Conservation (phyloP, 2,113 vertebrate genomes). For the Gambusia holbrooki region DNA sequence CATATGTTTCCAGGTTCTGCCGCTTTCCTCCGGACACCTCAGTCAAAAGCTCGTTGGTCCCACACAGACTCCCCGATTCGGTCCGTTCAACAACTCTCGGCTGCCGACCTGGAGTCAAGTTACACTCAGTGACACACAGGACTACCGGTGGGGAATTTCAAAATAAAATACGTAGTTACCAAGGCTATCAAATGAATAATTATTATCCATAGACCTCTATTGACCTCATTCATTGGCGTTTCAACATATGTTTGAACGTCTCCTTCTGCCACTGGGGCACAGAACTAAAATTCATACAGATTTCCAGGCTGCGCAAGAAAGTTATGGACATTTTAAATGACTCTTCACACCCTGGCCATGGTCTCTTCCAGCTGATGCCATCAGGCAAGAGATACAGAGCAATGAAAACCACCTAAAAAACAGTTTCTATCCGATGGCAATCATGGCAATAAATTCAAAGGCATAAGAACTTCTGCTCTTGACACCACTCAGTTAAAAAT, state of each 20-base stretch:
- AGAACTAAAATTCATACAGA: too few relatives aligned
- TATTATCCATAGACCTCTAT: background rate
- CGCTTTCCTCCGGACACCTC: slow-evolving; percentile 42
- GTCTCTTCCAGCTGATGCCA: too few relatives aligned
- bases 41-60: background rate
- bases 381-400: too few relatives aligned
- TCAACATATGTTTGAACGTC: background rate
- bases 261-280: background rate
- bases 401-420: too few relatives aligned
- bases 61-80: slow-evolving; percentile 26
- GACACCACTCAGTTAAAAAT: too few relatives aligned
- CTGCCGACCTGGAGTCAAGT: slow-evolving; percentile 7
- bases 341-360: too few relatives aligned
- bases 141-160: slow-evolving; percentile 1
- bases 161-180: slow-evolving; percentile 28
- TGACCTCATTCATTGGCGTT: background rate
- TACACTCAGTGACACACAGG: fast-evolving
- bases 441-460: too few relatives aligned
- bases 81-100: slow-evolving; percentile 16
- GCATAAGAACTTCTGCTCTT: too few relatives aligned
- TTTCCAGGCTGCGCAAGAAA: too few relatives aligned
- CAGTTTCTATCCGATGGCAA: too few relatives aligned
- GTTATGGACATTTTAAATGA: too few relatives aligned
- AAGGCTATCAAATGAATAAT: background rate
- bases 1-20: slow-evolving; percentile 29